A percentile compares a stretch with the other conserved stretches of the same genome.
phyloP scores from a whole-genome alignment of 2,113 vertebrate species.

The Vombatus ursinus region DNA sequence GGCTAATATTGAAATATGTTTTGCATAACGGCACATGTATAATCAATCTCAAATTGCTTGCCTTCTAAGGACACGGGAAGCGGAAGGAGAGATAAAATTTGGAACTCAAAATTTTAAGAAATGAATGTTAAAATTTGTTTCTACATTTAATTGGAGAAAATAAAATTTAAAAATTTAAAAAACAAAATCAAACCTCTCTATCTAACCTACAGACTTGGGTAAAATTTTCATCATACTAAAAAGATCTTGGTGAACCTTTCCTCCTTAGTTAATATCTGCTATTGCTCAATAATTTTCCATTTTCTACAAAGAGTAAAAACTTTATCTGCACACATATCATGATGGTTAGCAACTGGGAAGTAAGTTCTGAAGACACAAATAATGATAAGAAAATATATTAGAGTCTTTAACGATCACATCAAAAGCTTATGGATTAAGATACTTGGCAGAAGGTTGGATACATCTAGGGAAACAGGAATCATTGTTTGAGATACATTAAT shows the following conservation, averaged over 20 bases:
- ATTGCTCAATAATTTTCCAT: conserved; percentile 10
- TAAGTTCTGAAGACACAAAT: conserved; percentile 34
- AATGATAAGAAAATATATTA: not conserved
- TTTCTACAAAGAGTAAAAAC: not conserved
- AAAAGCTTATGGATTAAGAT: conserved; percentile 38
- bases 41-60: not conserved
- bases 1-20: not conserved
- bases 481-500: not conserved
- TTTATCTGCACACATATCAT: not conserved
- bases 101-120: not conserved
- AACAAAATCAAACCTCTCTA: not conserved
- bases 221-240: not conserved
- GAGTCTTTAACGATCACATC: conserved; percentile 16
- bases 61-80: no score
- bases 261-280: rapidly evolving
- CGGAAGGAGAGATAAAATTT: not conserved
- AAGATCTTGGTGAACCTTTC: not conserved
- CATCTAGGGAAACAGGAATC: conserved; percentile 23
- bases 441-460: not conserved
- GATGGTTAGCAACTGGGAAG: not conserved
- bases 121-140: not conserved
- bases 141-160: not conserved
- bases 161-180: not conserved
- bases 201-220: not conserved
- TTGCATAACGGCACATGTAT: not conserved